Evolutionary conservation across 2,888 invertebrate species (phyloP), one percentile per base, ranked within the genome.

Genomic region (Sarcophaga caerulescens): DNA sequence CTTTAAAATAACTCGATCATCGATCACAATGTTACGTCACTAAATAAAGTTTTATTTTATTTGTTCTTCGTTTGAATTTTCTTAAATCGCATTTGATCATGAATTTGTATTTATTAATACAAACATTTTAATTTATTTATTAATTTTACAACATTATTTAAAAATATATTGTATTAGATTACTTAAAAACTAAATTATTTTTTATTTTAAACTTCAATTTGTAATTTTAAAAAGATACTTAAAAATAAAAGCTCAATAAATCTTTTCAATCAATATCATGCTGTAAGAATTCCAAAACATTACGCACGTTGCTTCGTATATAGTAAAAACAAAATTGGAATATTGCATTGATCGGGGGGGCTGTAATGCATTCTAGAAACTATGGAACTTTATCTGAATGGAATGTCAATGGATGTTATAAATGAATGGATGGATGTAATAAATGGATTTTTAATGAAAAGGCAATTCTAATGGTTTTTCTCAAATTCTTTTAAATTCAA

Each of bases 91-190:
- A 80, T 69, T 74, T 81, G 17, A 4, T 68, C 68, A 81, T 60
- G 17, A 74, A 68, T 68, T 74, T 68, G 68, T 74, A 74, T 68
- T 69, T 21, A 10, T 14, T 23, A 17, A 69, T 75, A 71, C 47
- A 68, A 75, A 68, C 52, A 81, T 44, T 69, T 1, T 74, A 68
- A 25, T 11, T 74, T 74, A 81, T 74, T 59, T 73, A 73, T 59
- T 71, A 35, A 35, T 59, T 35, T 35, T 68, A 35, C 6, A 14
- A 2, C 52, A 11, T 19, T 59, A 57, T 17, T 25, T 57, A 25
- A 70, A 70, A 57, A 25, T 69, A 35, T 71, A n/a, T 19, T 70
- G 4, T 19, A 35, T 66, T 66, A 66, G 44, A 44, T 35, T 14
- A 52, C 17, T 10, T 66, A 19, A 60, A 60, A 66, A 19, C 10